phyloP scores from a whole-genome alignment of 2,797 vertebrate genomes.

The Delichon dasypus region DNA sequence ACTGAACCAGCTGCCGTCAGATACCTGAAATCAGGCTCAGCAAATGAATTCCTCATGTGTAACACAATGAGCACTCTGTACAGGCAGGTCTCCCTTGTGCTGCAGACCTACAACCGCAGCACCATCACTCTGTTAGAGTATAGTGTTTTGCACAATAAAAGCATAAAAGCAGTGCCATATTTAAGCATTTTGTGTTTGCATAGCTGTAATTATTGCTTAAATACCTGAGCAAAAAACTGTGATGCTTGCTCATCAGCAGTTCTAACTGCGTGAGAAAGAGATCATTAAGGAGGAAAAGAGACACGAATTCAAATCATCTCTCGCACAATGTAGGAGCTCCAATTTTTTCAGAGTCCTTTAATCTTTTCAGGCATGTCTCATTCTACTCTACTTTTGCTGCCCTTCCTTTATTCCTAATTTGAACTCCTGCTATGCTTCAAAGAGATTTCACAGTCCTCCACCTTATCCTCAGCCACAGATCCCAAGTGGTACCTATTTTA shows the following conservation, averaged over 20 bases:
- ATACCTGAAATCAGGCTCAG: not conserved
- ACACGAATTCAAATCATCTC: not conserved
- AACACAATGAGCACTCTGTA: not conserved
- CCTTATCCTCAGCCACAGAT: not conserved
- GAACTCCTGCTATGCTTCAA: not conserved
- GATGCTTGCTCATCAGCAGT: not conserved
- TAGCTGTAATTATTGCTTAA: not conserved
- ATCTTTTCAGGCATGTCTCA: not conserved
- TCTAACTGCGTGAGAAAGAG: not conserved
- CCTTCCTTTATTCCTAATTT: not conserved
- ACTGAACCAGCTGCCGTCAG: not conserved
- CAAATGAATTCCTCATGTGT: not conserved
- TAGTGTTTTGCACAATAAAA: not conserved
- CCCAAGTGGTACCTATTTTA: not conserved
- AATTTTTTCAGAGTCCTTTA: not conserved
- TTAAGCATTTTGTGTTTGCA: not conserved
- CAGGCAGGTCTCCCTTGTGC: not conserved
- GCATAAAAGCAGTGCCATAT: not conserved
- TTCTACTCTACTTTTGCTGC: not conserved
- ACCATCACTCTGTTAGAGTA: not conserved
- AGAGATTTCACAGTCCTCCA: not conserved
- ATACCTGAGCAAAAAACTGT: not conserved
- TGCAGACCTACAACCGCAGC: not conserved
- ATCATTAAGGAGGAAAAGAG: not conserved
- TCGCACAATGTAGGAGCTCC: accelerated